Evolutionary conservation across 1,140 invertebrate genomes (phyloP).

Genomic region (Aphelinus atriplicis): DNA sequence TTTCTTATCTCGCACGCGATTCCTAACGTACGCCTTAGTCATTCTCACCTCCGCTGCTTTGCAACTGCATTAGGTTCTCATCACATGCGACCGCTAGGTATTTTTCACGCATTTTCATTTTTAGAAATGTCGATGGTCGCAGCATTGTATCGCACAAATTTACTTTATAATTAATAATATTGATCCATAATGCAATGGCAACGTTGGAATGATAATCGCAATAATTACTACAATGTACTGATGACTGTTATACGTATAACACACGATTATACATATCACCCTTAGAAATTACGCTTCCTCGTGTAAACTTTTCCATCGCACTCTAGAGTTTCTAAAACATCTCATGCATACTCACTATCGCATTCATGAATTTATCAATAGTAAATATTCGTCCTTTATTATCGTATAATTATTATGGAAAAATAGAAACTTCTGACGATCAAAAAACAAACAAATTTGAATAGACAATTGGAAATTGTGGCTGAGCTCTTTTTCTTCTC

Average conservation of each 20-base stretch:
- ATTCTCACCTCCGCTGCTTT: constrained; percentile 7
- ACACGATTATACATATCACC: constrained; percentile 7
- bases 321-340: constrained; percentile 8
- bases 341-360: constrained; percentile 30
- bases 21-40: constrained; percentile 23
- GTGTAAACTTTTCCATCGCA: neutral
- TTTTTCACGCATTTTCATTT: neutral
- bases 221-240: neutral
- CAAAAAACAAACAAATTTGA: constrained; percentile 65
- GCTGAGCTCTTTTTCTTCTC: constrained; percentile 23
- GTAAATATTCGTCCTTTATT: constrained; percentile 62
- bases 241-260: neutral
- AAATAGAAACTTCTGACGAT: constrained; percentile 68
- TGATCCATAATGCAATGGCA: neutral
- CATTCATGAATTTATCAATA: constrained; percentile 43
- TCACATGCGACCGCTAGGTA: too few species aligned
- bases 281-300: neutral
- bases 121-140: neutral
- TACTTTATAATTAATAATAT: neutral
- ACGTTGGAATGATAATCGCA: neutral
- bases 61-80: neutral
- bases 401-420: constrained; percentile 57
- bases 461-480: constrained; percentile 52
- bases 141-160: too few species aligned
- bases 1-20: constrained; percentile 6